phyloP scores from a whole-genome alignment of 2,113 vertebrate species.

The Aramus guarauna region DNA sequence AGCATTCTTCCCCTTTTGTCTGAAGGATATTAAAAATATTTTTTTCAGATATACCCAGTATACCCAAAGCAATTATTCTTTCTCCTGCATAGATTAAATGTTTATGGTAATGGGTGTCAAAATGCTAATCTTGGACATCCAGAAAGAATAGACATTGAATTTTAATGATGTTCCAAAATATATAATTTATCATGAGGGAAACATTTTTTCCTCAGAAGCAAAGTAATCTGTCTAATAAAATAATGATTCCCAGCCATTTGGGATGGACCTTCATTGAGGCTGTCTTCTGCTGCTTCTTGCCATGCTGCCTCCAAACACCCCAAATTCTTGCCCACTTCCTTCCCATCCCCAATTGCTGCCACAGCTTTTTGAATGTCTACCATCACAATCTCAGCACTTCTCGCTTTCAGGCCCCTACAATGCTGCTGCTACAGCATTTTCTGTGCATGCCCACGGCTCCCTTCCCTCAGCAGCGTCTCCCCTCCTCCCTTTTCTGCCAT shows the following conservation, averaged over 20 bases:
- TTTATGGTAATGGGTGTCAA: conserved; percentile 39
- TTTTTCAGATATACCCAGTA: not conserved
- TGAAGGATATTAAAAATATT: not conserved
- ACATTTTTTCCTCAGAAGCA: not conserved
- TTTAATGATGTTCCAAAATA: conserved; percentile 32
- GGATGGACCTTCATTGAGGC: not conserved
- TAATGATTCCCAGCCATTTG: not conserved
- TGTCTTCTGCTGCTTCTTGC: not conserved
- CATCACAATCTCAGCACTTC: accelerated
- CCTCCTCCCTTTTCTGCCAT: not conserved
- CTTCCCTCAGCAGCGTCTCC: not conserved
- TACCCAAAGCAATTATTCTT: not conserved
- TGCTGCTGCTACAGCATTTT: not conserved
- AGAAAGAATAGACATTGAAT: not conserved
- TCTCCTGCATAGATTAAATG: not conserved
- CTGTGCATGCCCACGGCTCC: not conserved
- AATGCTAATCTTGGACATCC: conserved; percentile 17
- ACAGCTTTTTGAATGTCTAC: not conserved
- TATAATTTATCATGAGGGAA: not conserved
- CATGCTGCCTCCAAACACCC: not conserved
- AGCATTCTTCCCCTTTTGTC: not conserved
- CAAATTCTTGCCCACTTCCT: not conserved
- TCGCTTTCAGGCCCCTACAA: not conserved
- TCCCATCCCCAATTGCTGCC: accelerated
- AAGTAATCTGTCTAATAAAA: not conserved